Conservation (phyloP, 92 coral and sea anemone species). For the Parazoanthus darwini region DNA sequence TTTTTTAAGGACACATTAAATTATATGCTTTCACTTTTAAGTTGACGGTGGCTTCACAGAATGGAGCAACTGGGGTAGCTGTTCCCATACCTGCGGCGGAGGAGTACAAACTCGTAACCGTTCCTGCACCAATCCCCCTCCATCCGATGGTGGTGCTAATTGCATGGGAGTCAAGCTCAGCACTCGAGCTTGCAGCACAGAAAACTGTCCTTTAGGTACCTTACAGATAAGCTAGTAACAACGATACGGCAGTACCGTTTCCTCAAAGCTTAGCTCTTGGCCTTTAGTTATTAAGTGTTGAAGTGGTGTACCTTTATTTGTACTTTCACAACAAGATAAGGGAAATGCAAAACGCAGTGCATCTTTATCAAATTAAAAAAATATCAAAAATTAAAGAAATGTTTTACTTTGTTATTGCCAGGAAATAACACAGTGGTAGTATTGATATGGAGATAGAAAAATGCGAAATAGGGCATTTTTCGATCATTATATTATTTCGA, state of each 20-base stretch:
- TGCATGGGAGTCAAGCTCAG: background rate
- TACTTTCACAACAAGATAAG: background rate
- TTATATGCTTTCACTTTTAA: background rate
- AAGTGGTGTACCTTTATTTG: too few species aligned
- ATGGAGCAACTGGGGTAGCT: background rate
- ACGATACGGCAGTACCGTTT: background rate
- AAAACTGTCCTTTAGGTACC: background rate
- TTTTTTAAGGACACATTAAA: too few species aligned
- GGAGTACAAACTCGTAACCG: background rate
- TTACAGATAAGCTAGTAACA: background rate
- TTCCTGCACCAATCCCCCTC: background rate
- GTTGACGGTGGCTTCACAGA: background rate
- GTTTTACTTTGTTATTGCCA: too few species aligned
- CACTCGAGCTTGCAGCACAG: background rate
- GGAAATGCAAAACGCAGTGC: background rate
- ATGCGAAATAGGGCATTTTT: too few species aligned
- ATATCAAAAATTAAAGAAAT: too few species aligned
- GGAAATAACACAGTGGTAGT: too few species aligned
- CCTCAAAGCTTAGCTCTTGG: too few species aligned
- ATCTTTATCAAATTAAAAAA: background rate
- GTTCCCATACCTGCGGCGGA: slow-evolving; percentile 1
- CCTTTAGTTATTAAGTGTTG: too few species aligned
- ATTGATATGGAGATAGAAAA: too few species aligned
- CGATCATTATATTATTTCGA: background rate
- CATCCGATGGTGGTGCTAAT: background rate